Evolutionary conservation across 2,113 vertebrate species (phyloP).

Genomic region (Mormyrus lacerda): DNA sequence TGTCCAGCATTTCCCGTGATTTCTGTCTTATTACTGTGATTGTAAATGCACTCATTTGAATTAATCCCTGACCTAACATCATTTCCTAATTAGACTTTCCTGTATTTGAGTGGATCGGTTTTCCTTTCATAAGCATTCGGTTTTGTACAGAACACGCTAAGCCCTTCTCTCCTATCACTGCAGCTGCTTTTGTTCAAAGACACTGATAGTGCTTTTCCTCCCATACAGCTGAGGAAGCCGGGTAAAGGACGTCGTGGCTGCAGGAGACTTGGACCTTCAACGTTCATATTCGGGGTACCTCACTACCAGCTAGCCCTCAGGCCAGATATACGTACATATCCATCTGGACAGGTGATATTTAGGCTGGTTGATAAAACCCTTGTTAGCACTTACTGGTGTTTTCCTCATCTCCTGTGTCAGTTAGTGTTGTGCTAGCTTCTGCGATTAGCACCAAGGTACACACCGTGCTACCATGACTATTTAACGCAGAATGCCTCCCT

Average conservation of each 20-base stretch:
- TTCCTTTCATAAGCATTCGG: neutral
- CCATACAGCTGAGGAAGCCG: neutral
- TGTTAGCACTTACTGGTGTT: neutral
- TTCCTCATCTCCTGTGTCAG: neutral
- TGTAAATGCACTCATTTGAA: neutral
- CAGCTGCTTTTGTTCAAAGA: neutral
- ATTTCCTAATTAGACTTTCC: neutral
- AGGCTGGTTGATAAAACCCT: neutral
- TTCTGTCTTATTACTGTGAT: neutral
- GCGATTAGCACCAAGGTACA: neutral
- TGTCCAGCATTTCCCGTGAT: neutral
- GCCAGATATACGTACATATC: neutral
- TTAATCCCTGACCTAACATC: neutral
- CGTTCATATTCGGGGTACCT: neutral
- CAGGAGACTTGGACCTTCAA: neutral
- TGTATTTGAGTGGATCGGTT: neutral
- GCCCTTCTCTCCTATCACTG: neutral
- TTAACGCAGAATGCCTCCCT: neutral
- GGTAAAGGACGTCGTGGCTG: neutral
- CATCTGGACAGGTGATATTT: neutral
- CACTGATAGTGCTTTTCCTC: neutral
- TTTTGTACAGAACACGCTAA: neutral
- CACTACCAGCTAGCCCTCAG: neutral
- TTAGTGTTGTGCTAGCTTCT: neutral
- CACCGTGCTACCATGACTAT: neutral